Percentiles rank a stretch among this genome's conserved stretches.
Conservation (phyloP, 2,888 invertebrate genomes). For the Thysanoteuthis rhombus region DNA sequence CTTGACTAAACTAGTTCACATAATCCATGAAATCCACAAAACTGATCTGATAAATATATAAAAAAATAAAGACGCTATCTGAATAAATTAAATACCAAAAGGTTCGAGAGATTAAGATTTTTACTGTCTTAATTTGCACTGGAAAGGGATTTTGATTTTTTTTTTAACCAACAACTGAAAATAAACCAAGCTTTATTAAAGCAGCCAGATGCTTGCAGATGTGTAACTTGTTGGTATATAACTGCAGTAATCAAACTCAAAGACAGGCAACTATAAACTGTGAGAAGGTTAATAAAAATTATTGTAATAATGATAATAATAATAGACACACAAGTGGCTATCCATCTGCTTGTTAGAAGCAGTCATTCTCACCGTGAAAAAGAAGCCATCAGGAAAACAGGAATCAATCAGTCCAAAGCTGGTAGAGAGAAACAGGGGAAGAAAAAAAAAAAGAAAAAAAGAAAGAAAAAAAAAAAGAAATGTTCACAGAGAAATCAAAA, state of each 20-base stretch:
- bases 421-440: background rate
- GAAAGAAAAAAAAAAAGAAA: background rate
- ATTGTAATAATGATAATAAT: background rate
- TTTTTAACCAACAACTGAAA: background rate
- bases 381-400: constrained; percentile 12
- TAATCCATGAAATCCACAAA: too few relatives aligned
- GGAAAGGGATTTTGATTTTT: background rate
- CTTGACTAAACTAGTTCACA: too few relatives aligned
- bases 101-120: background rate
- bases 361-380: background rate
- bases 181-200: background rate
- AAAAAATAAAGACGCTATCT: too few relatives aligned
- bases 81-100: too few relatives aligned
- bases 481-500: background rate
- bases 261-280: background rate
- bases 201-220: background rate
- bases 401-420: background rate
- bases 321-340: background rate
- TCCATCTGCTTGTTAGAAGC: background rate
- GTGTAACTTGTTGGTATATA: background rate
- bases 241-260: background rate
- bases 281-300: background rate
- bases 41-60: too few relatives aligned
- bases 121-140: background rate
- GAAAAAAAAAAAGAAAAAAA: background rate